Evolutionary conservation across 2,113 vertebrate species (phyloP), one percentile per base, ranked within the genome.

Genomic region (Austrofundulus limnaeus): DNA sequence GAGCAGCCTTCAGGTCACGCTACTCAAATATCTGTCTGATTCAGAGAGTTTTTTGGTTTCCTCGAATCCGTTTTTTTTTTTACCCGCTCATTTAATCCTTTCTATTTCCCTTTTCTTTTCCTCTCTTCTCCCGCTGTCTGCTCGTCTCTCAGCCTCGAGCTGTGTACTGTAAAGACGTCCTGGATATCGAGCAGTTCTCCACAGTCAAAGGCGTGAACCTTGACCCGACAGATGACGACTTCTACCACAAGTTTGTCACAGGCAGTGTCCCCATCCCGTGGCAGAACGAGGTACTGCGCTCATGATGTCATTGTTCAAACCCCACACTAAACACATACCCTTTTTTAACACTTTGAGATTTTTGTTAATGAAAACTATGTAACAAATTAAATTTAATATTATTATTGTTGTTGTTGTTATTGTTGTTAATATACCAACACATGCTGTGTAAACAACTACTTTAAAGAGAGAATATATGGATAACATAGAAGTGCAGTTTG

Each of bases 221-320:
- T 91, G 95, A 96, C 84, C 92, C 91, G 46, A 90, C 91, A 0
- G 96, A 97, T 6, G 88, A 92, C 2, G 87, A 90, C 75, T 96
- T 96, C 90, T 97, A 97, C 64, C 90, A 92, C 69, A 93, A 94
- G 79, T 96, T 98, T 88, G 94, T 93, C 58, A 97, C 94, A 0
- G 96, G 96, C 63, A 93, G 93, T 85, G 95, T 96, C 91, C 92
- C 94, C 91, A 96, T 96, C 89, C 95, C 96, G 77, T 97, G 95
- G 95, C 96, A 98, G 90, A 95, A 95, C 0, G 95, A 97, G 96
- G 96, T 98, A 95, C 75, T 84, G 77, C 78, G 46, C 15, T 14
- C 25, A n/a, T 21, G 39, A 56, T 67, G 78, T 89, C 79, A 86
- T 80, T 20, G 19, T 48, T 75, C 39, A 52, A 47, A 39, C 28